A percentile compares a stretch with the other conserved stretches of the same genome.
These are phyloP conservation scores for Villa cingulata DNA, from an alignment of 2,888 invertebrate species.

Conservation along the genomic window DNA sequence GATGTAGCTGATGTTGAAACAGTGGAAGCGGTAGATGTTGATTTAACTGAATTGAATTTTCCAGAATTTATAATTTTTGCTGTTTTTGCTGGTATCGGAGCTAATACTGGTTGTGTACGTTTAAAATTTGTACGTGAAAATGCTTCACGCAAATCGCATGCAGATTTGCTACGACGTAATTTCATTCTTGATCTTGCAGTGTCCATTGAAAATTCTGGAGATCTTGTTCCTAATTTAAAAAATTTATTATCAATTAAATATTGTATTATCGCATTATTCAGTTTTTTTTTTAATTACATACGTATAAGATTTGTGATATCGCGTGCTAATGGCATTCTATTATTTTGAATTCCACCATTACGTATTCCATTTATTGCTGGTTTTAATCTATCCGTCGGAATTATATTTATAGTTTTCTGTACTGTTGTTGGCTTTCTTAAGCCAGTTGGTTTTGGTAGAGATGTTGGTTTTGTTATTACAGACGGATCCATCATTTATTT, in stretches of 20 bases:
- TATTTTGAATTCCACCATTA: not conserved
- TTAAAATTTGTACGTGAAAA: conserved; percentile 19
- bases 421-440: conserved; percentile 22
- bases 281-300: not conserved
- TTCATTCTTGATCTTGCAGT: conserved; percentile 13
- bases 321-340: conserved; percentile 15
- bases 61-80: conserved; percentile 16
- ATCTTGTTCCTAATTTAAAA: not conserved
- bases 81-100: conserved; percentile 25
- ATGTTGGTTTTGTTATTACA: not conserved
- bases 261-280: not conserved
- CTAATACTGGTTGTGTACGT: conserved; percentile 24
- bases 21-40: conserved; percentile 4
- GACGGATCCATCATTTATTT: not conserved
- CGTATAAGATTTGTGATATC: conserved; percentile 14
- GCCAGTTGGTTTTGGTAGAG: conserved; percentile 33
- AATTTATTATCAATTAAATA: not conserved
- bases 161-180: conserved; percentile 18
- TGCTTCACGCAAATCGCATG: conserved; percentile 22
- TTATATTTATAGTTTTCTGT: conserved; percentile 19
- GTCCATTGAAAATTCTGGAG: not conserved
- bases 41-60: too few relatives aligned
- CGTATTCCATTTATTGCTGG: conserved; percentile 8
- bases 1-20: not conserved
- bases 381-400: conserved; percentile 31